Conservation (phyloP, 2,888 invertebrate species). For the Eupithecia tripunctaria region DNA sequence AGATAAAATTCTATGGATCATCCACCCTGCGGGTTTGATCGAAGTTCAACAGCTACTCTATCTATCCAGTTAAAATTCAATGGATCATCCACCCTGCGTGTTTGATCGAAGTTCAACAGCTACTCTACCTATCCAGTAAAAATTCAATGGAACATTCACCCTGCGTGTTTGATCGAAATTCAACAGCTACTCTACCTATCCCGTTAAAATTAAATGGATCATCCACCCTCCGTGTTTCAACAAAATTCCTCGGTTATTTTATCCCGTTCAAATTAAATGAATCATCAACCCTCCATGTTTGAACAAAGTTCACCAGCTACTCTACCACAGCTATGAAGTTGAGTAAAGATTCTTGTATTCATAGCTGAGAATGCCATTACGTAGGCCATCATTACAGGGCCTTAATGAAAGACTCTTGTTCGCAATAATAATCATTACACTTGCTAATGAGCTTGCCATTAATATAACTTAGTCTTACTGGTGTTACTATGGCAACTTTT, state of each 20-base stretch:
- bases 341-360: constrained; percentile 54
- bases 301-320: constrained; percentile 11
- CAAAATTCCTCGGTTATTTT: constrained; percentile 8
- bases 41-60: too few relatives aligned
- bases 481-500: constrained; percentile 21
- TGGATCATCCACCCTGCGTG: too few relatives aligned
- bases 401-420: constrained; percentile 62
- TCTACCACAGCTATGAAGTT: constrained; percentile 23
- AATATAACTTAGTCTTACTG: constrained; percentile 16
- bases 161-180: too few relatives aligned
- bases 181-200: too few relatives aligned
- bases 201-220: neutral
- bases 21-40: too few relatives aligned
- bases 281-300: neutral
- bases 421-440: constrained; percentile 53
- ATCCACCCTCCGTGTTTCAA: neutral
- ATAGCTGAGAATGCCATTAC: constrained; percentile 56
- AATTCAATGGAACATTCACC: too few relatives aligned
- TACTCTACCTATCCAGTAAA: too few relatives aligned
- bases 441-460: constrained; percentile 38
- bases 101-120: too few relatives aligned
- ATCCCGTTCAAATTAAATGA: neutral
- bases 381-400: constrained; percentile 58
- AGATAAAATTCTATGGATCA: too few relatives aligned
- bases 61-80: too few relatives aligned